Percentiles rank a stretch among this genome's conserved stretches.
phyloP scores from a whole-genome alignment of 1,140 invertebrate genomes.

The Drosophila cardini region DNA sequence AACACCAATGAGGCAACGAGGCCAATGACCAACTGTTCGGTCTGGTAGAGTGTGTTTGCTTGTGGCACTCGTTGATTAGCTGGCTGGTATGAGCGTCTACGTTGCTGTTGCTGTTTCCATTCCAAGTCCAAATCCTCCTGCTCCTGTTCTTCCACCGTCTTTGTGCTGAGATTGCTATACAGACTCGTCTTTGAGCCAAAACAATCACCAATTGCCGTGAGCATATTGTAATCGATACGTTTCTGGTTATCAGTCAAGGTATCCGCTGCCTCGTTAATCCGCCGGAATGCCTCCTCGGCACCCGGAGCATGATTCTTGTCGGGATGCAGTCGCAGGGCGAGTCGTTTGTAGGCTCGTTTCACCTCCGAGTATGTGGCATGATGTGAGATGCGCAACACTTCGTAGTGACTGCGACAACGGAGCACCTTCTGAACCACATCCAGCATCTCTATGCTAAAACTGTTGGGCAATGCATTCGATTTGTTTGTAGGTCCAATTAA shows the following conservation, averaged over 20 bases:
- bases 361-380: conserved; percentile 96
- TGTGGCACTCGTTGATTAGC: conserved; percentile 80
- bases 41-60: conserved; percentile 61
- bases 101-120: neutral
- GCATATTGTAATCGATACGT: conserved; percentile 95
- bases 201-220: conserved; percentile 83
- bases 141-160: neutral
- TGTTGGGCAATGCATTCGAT: conserved; percentile 56
- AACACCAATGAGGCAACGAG: conserved; percentile 86
- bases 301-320: conserved; percentile 99
- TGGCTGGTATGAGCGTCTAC: conserved; percentile 62
- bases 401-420: conserved; percentile 97
- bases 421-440: conserved; percentile 87
- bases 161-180: conserved; percentile 1
- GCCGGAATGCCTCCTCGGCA: conserved; percentile 98
- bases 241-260: conserved; percentile 96
- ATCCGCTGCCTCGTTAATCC: conserved; percentile 95
- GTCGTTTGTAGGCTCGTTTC: conserved; percentile 98
- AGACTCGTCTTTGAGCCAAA: neutral
- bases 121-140: conserved; percentile 1
- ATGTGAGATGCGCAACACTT: conserved; percentile 95
- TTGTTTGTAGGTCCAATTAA: conserved; percentile 51
- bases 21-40: conserved; percentile 91
- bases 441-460: conserved; percentile 85
- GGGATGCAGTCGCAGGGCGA: conserved; percentile 98